Evolutionary conservation across 2,797 vertebrate genomes (phyloP), one percentile per base, ranked within the genome.

Genomic region (Microctenopoma steveboyesi): DNA sequence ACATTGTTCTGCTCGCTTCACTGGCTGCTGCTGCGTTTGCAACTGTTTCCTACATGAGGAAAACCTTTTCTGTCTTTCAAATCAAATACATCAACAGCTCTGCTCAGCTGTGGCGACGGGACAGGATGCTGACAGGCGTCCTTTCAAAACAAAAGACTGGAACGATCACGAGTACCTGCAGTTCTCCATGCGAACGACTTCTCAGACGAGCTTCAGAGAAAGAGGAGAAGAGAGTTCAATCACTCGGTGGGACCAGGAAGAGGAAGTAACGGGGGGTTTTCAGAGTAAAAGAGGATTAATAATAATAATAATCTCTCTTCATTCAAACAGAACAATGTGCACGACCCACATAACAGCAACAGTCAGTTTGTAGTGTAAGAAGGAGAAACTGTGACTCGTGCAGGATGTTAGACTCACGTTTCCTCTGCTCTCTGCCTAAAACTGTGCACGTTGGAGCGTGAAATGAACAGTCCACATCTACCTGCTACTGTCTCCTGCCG

Each of bases 121-220:
- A 18, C 18, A 18, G 18, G 18, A 18, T 18, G 18, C 18, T 18
- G 18, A 18, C 18, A 18, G 18, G 18, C 18, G 18, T 18, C 18
- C 14, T 5, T 33, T 15, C 1, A 13, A 57, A 37, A 37, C 37
- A 37, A 37, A 37, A 37, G 30, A 56, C 37, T 33, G 11, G 43
- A 4, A 16, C 8, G n/a, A 37, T 54, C 48, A 45, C 2, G 35
- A 52, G 2, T 15, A 99, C 98, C 98, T 96, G 96, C 92, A 49
- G 97, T 94, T 95, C 96, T 96, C 98, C 98, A 99, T 83, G 96
- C 96, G 92, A 97, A 97, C 69, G 97, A 99, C 92, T 99, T 98
- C 93, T 99, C 97, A 69, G 97, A 98, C 64, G 98, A 99, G 92
- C 97, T 98, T 91, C 18, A 13, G 91, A 33, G 68, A 65, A 84